Percentiles rank a stretch among this genome's conserved stretches.
Evolutionary conservation across 2,888 invertebrate species (phyloP).

Genomic region (Teinopalpus imperialis): DNA sequence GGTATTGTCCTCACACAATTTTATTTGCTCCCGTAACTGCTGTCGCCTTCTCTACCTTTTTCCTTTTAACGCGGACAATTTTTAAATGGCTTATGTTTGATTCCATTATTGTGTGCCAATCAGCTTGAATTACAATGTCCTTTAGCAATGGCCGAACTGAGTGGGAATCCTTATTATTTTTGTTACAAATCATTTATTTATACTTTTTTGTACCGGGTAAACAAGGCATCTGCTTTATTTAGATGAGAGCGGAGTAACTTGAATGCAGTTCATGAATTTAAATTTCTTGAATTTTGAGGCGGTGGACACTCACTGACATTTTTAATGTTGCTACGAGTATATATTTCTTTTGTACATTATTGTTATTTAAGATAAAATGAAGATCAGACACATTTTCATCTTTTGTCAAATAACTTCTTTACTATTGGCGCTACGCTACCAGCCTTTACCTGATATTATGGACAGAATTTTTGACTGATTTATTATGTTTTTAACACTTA

Average conservation of each 20-base stretch:
- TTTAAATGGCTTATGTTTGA: conserved; percentile 80
- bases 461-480: too few species aligned
- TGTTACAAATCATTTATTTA: conserved; percentile 72
- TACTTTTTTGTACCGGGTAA: conserved; percentile 62
- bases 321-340: conserved; percentile 26
- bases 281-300: conserved; percentile 58
- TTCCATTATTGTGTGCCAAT: conserved; percentile 82
- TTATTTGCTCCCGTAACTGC: conserved; percentile 71
- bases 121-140: conserved; percentile 81
- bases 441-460: too few species aligned
- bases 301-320: conserved; percentile 36
- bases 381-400: too few species aligned
- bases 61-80: conserved; percentile 76
- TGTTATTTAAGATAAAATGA: too few species aligned
- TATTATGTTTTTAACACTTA: too few species aligned
- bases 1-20: conserved; percentile 70
- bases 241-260: conserved; percentile 54
- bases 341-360: not conserved
- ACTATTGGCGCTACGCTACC: too few species aligned
- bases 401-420: too few species aligned
- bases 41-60: conserved; percentile 64
- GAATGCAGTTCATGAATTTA: conserved; percentile 58
- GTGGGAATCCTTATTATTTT: conserved; percentile 70
- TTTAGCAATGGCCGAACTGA: conserved; percentile 72
- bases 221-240: conserved; percentile 73